Base-by-base conservation (phyloP, 2,888 invertebrate genomes). In the Drosophila ochracea region DNA sequence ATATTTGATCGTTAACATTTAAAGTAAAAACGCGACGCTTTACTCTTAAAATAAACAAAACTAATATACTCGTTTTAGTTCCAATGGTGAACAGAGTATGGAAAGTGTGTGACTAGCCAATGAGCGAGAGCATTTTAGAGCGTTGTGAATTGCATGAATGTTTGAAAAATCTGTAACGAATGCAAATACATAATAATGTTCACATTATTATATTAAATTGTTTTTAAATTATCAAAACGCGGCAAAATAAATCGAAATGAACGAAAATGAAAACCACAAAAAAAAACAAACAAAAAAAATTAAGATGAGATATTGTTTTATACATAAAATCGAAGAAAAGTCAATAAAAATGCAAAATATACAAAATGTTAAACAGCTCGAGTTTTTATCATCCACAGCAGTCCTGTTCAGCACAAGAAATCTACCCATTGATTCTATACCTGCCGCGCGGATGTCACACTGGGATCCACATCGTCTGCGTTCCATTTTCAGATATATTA, bases 281-380 rank as follows among this genome's bases (percentile, higher is more conserved):
- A 16, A 16, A 13, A 61, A 70, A 47, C 58, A 66, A 52, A 28
- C 33, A 69, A 53, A 60, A 74, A 43, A 33, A 61, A 73, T 65
- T 16, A 64, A 68, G 69, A 89, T 68, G 75, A 78, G 62, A 89
- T 84, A 84, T 86, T 89, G 89, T 84, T 89, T 84, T 89, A 84
- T 84, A 84, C 82, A 89, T 83, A 89, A 83, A 86, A 74, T 58
- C 54, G 30, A 64, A 65, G 68, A 76, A 77, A 86, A 87, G 73
- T 84, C 87, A 84, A 84, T 84, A 84, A 84, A 84, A 84, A 89
- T 73, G 84, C 74, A 84, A 84, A 84, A 86, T 83, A 89, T 79
- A 84, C 57, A 79, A 86, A 86, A 83, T 70, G 87, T 84, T 89
- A 65, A 78, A 31, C 0, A 13, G 10, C 7, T 30, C 2, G 39